phyloP scores from a whole-genome alignment of 2,113 vertebrate species.

The Damaliscus lunatus region DNA sequence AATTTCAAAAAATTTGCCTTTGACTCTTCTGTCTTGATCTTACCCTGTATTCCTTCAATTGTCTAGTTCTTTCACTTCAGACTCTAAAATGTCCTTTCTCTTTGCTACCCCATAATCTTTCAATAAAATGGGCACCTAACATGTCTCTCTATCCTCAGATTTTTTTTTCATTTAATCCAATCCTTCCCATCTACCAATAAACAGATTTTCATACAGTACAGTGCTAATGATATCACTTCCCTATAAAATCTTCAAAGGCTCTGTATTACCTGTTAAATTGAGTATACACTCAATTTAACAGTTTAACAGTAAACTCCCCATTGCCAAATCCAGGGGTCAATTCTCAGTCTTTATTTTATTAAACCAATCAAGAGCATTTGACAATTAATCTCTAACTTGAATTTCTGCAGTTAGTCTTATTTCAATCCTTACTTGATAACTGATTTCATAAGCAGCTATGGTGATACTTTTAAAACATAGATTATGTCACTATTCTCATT shows the following conservation, averaged over 20 bases:
- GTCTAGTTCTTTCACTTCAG: neutral
- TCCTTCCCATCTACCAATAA: neutral
- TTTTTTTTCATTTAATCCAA: neutral
- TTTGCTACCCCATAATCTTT: neutral
- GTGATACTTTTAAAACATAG: neutral
- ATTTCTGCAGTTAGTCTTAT: neutral
- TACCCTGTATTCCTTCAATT: neutral
- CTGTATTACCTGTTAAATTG: neutral
- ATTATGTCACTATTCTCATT: neutral
- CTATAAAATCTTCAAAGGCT: slow-evolving; percentile 39
- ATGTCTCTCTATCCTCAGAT: neutral
- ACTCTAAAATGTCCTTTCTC: neutral
- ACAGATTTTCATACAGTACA: neutral
- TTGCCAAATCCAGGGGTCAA: neutral
- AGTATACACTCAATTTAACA: too few relatives aligned
- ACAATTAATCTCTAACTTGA: neutral
- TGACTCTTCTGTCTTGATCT: neutral
- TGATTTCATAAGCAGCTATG: neutral
- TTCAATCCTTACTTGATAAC: neutral
- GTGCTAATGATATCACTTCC: neutral
- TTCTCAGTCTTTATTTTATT: neutral
- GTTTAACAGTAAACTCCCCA: neutral
- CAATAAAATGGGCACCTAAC: neutral
- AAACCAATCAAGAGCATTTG: neutral
- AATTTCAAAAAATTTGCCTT: neutral